A percentile compares a stretch with the other conserved stretches of the same genome.
These are phyloP conservation scores for Vollenhovia emeryi DNA, from an alignment of 1,140 invertebrate genomes.

Conservation along the genomic window DNA sequence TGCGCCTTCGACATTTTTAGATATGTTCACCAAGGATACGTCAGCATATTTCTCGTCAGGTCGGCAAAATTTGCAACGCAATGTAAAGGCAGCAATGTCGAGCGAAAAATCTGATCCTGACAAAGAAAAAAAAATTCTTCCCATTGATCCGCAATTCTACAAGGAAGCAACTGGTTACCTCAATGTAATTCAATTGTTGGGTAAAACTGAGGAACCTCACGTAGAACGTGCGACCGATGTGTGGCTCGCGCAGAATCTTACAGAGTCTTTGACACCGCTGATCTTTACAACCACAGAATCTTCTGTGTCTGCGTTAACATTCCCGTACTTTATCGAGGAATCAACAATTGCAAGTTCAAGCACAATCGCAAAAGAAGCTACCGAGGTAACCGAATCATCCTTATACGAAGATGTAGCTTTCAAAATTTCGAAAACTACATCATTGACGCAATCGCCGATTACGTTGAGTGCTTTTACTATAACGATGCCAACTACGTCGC, in stretches of 20 bases:
- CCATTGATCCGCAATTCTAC: background rate
- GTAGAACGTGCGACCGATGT: background rate
- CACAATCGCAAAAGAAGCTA: background rate
- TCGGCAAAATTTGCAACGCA: background rate
- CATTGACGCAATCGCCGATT: background rate
- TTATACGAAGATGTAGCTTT: background rate
- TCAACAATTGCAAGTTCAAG: background rate
- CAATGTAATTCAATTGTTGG: background rate
- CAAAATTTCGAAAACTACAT: background rate
- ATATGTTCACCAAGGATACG: background rate
- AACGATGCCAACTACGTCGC: background rate
- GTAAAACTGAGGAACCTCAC: background rate
- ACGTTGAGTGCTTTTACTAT: slow-evolving; percentile 7
- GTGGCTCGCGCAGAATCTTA: background rate
- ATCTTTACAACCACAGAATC: background rate
- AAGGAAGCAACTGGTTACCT: slow-evolving; percentile 5
- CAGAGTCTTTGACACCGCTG: background rate
- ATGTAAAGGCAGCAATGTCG: background rate
- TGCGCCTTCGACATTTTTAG: background rate
- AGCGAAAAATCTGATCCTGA: background rate
- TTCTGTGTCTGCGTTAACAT: background rate
- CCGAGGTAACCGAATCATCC: background rate
- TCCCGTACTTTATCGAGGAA: background rate
- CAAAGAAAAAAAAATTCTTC: background rate
- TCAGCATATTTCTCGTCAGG: background rate